Evolutionary conservation across 1,140 invertebrate genomes (phyloP).

Genomic region (Drosophila ohnishii): DNA sequence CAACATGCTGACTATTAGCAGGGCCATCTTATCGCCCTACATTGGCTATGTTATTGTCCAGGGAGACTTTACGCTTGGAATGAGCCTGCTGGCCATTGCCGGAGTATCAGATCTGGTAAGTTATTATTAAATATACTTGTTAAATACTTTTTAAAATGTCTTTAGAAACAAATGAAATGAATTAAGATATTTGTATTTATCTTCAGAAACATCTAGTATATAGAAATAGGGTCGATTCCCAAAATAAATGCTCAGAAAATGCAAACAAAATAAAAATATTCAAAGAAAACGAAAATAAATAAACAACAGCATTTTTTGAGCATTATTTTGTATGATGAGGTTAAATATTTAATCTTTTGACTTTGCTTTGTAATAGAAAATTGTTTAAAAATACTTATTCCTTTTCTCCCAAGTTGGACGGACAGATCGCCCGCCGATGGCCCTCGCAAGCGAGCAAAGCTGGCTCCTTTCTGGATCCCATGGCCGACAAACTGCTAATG

Average conservation of each 20-base stretch:
- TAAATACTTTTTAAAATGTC: neutral
- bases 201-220: neutral
- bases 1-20: conserved; percentile 92
- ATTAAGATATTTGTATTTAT: neutral
- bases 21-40: conserved; percentile 93
- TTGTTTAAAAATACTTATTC: neutral
- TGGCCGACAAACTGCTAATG: conserved; percentile 98
- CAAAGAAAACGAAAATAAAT: neutral
- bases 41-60: conserved; percentile 92
- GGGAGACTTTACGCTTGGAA: conserved; percentile 88
- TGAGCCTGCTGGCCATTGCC: conserved; percentile 90
- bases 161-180: neutral
- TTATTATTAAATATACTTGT: neutral
- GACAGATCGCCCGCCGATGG: conserved; percentile 97
- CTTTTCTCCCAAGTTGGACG: conserved; percentile 90
- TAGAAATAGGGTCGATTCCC: neutral
- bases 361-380: too few species aligned
- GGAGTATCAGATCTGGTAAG: conserved; percentile 93
- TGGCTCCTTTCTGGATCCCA: conserved; percentile 97
- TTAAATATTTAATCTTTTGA: neutral
- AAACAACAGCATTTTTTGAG: neutral
- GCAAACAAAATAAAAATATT: neutral
- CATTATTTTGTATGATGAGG: neutral
- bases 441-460: conserved; percentile 94
- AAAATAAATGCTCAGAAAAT: conserved; percentile 6